phyloP scores from a whole-genome alignment of 2,797 vertebrate genomes.

The Garrulus glandarius region DNA sequence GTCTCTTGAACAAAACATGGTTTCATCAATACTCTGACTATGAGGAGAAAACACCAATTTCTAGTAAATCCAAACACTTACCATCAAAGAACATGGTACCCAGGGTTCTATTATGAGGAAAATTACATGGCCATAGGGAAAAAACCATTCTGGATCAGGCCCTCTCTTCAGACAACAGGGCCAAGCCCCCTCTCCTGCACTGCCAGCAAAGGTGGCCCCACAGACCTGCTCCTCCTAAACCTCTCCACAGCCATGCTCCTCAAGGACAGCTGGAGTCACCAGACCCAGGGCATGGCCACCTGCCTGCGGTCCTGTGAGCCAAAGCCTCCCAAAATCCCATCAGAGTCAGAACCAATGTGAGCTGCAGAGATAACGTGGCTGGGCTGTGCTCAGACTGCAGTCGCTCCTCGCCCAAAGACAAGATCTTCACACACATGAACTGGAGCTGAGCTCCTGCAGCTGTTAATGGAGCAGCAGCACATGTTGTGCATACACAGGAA shows the following conservation, averaged over 20 bases:
- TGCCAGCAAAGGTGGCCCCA: not conserved
- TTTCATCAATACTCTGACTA: not conserved
- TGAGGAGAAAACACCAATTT: not conserved
- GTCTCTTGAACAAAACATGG: not conserved
- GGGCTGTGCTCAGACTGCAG: not conserved
- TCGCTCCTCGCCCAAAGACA: not conserved
- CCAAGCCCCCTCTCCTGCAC: not conserved
- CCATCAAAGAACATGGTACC: not conserved
- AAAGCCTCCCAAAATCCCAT: not conserved
- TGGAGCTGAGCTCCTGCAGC: not conserved
- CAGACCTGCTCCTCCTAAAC: not conserved
- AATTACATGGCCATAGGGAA: not conserved
- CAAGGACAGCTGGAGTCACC: not conserved
- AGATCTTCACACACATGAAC: not conserved
- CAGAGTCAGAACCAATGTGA: not conserved
- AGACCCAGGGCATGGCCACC: rapidly evolving
- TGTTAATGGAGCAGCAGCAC: not conserved
- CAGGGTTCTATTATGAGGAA: not conserved
- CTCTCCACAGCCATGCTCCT: rapidly evolving
- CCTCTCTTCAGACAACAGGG: not conserved
- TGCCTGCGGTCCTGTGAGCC: rapidly evolving
- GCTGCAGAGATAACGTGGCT: rapidly evolving
- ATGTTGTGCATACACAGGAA: not conserved
- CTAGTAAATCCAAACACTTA: not conserved
- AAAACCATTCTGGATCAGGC: not conserved